Base-by-base conservation (phyloP, 2,797 vertebrate species). In the Neopelma chrysocephalum region DNA sequence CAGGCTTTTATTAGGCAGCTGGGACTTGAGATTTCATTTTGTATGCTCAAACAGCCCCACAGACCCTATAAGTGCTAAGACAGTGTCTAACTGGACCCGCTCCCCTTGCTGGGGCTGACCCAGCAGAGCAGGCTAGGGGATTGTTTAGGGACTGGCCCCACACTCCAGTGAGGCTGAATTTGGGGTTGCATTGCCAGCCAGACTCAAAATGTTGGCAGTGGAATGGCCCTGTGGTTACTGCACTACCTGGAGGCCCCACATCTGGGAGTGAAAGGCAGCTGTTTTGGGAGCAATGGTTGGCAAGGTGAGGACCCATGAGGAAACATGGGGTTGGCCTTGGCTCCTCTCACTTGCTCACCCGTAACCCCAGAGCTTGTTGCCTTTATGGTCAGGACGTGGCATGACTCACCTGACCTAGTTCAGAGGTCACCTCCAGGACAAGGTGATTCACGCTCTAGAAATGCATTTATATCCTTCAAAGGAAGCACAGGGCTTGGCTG, bases 381-480 rank as follows among this genome's bases (percentile, higher is more conserved):
- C 53, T 90, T 50, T 72, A 18, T 21, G 51, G 51, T 58, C 79
- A 86, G 61, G 4, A 4, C 40, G 20, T 58, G 25, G 40, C 68
- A 57, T 53, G 57, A 83, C 57, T 40, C 88, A 54, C 42, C 61
- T 47, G 75, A 50, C 50, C 69, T 29, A 3, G 50, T 76, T 54
- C 88, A 69, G 82, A 31, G 82, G 40, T 82, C 82, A 78, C 47
- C 82, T 72, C 54, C 76, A 88, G 80, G 36, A 54, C 45, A 47
- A 88, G 51, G 82, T 72, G 80, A 88, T 72, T 83, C 90, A 66
- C 18, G 5, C n/a, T 78, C 47, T 22, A 57, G n/a, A 88, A 81
- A 50, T 15, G 38, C 42, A 18, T 50, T 73, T 81, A 47, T 34
- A 47, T 22, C 82, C 72, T 78, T 65, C 57, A 47, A 57, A 69